Percentiles rank a stretch among this genome's conserved stretches.
Evolutionary conservation across 2,113 vertebrate genomes (phyloP).

Genomic region (Chaetodon trifascialis): DNA sequence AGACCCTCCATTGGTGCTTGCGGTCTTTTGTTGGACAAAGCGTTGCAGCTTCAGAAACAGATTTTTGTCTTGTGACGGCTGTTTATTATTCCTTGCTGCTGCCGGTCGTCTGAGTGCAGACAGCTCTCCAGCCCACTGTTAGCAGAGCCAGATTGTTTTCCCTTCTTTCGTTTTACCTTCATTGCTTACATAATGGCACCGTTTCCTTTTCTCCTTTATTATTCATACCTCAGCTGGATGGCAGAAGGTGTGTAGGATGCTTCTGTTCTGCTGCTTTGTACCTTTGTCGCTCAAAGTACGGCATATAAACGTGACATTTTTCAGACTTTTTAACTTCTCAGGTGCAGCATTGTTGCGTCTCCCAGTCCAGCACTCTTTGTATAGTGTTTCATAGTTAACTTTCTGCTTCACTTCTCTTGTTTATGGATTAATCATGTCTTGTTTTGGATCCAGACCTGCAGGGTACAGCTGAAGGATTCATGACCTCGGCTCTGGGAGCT

Average conservation of each 20-base stretch:
- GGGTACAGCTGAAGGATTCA: constrained; percentile 24
- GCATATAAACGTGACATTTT: constrained; percentile 15
- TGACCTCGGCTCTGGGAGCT: not conserved
- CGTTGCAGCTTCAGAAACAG: not conserved
- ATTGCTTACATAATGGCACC: constrained; percentile 36
- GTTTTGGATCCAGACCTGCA: not conserved
- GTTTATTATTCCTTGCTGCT: constrained; percentile 44
- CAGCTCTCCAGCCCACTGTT: constrained; percentile 22
- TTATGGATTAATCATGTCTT: constrained; percentile 11
- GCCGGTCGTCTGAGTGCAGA: constrained; percentile 27
- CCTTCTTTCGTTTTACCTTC: constrained; percentile 12
- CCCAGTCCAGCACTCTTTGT: not conserved
- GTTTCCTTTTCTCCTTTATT: constrained; percentile 23
- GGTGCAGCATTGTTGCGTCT: not conserved
- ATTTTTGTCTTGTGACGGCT: not conserved
- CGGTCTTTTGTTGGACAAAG: constrained; percentile 38
- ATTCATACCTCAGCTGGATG: constrained; percentile 30
- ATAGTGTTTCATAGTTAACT: not conserved
- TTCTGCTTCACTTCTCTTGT: constrained; percentile 16
- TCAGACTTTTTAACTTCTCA: not conserved
- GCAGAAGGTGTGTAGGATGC: constrained; percentile 64
- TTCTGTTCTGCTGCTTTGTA: constrained; percentile 21
- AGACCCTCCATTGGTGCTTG: constrained; percentile 3
- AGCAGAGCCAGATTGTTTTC: constrained; percentile 31
- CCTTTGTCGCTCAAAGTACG: constrained; percentile 6